A percentile compares a stretch with the other conserved stretches of the same genome.
These are phyloP conservation scores for Abrostola triplasia DNA, from an alignment of 2,888 invertebrate genomes.

Conservation along the genomic window DNA sequence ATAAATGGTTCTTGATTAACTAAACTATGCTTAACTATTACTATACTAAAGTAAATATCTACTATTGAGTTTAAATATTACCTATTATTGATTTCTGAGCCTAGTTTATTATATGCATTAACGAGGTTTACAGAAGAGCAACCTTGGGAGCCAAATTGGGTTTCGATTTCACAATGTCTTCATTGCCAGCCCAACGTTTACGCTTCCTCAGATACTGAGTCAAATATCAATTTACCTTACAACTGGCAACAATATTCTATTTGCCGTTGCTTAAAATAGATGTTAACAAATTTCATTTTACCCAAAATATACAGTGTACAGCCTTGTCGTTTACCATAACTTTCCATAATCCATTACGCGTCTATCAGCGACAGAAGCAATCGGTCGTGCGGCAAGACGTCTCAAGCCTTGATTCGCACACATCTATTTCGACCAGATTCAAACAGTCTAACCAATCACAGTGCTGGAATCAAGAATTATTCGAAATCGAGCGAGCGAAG, in stretches of 20 bases:
- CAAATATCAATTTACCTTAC: conserved; percentile 5
- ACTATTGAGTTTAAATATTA: too few species aligned
- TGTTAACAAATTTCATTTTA: conserved; percentile 41
- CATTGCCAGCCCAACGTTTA: too few species aligned
- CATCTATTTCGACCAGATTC: conserved; percentile 31
- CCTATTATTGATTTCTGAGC: too few species aligned
- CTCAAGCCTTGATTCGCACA: conserved; percentile 47
- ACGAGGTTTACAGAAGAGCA: too few species aligned
- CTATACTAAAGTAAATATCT: too few species aligned
- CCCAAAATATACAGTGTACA: conserved; percentile 34
- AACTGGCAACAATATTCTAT: conserved; percentile 17
- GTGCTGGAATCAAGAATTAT: conserved; percentile 40
- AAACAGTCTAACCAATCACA: conserved; percentile 38
- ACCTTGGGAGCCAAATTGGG: too few species aligned
- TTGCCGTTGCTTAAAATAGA: conserved; percentile 18
- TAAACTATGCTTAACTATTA: too few species aligned
- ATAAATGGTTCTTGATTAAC: too few species aligned
- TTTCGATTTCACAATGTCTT: too few species aligned
- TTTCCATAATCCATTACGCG: conserved; percentile 54
- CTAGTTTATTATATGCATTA: too few species aligned
- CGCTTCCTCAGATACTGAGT: background rate
- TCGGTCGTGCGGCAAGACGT: conserved; percentile 32
- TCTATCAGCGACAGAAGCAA: conserved; percentile 46
- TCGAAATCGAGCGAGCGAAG: conserved; percentile 36
- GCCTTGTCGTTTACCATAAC: conserved; percentile 41